Base-by-base conservation (phyloP, 1,140 invertebrate genomes). In the Eumeta japonica region DNA sequence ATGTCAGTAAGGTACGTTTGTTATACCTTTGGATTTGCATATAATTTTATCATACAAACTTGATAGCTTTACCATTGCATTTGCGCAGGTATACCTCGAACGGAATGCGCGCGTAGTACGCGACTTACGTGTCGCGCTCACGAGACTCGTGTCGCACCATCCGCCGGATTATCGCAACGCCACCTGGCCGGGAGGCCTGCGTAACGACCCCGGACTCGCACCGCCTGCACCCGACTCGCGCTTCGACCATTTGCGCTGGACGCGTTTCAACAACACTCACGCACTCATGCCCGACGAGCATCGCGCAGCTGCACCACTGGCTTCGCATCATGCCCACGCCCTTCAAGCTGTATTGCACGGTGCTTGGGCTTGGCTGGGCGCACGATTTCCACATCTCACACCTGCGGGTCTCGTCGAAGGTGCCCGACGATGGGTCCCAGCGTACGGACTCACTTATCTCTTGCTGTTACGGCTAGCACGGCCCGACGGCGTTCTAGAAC, bases 231-330 rank as follows among this genome's bases (percentile, higher is more conserved):
- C 56, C 18, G 49, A 37, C 12, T 85, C 81, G 46, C 82, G 93
- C 40, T 95, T 94, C 77, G 92, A 95, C 75, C 80, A 94, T 36
- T 76, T 91, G 13, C 81, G 81, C 15, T 94, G 90, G 88, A 82
- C 86, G 14, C 85, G 88, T 57, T 90, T 96, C 55, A 94, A 93
- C 58, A 74, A 75, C 28, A 86, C 86, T n/a, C 86, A 94, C 60
- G 80, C 87, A 12, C 92, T 86, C 58, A 78, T 88, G 52, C 79
- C 83, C 3, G 82, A 83, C 54, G 86, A 89, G 52, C 84, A 84
- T 52, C 51, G 45, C 41, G 45, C 52, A 16, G 46, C 50, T 4
- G 48, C 48, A 2, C 47, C 34, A 11, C 42, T 64, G 24, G 15
- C n/a, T n/a, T n/a, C n/a, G n/a, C n/a, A n/a, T n/a, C n/a, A n/a